Percentiles rank a stretch among this genome's conserved stretches.
Evolutionary conservation across 2,888 invertebrate species (phyloP).

Genomic region (Hydraecia micacea): DNA sequence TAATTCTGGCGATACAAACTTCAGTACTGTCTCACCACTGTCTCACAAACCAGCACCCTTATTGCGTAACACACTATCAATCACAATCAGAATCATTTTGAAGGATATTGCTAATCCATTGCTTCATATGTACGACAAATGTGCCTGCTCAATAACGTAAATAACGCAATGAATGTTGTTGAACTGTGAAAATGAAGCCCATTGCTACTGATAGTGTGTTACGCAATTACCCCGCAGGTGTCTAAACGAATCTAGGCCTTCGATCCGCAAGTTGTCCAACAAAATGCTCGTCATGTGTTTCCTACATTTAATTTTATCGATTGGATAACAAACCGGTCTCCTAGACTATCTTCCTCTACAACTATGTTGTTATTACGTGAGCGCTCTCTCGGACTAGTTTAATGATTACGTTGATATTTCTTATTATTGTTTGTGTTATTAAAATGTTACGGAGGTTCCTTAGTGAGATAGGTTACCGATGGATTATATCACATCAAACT

Average conservation of each 20-base stretch:
- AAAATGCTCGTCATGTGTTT: constrained; percentile 39
- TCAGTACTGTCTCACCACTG: not conserved
- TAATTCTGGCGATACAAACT: too few relatives aligned
- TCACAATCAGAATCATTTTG: too few relatives aligned
- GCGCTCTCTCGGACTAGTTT: constrained; percentile 63
- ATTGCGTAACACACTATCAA: too few relatives aligned
- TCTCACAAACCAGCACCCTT: constrained; percentile 16
- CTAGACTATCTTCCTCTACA: constrained; percentile 59
- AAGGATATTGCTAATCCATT: too few relatives aligned
- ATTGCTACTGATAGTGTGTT: too few relatives aligned
- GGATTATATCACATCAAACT: too few relatives aligned
- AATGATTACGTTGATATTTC: constrained; percentile 44
- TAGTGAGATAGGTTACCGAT: not conserved
- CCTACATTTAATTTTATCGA: constrained; percentile 60
- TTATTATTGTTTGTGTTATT: constrained; percentile 52
- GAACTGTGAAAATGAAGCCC: too few relatives aligned
- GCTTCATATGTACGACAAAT: too few relatives aligned
- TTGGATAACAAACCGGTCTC: constrained; percentile 64
- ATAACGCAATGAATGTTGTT: too few relatives aligned
- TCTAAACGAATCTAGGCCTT: constrained; percentile 43
- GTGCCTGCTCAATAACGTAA: too few relatives aligned
- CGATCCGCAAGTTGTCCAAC: constrained; percentile 11
- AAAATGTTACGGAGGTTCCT: constrained; percentile 18
- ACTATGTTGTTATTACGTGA: constrained; percentile 59
- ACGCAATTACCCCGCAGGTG: too few relatives aligned